These are phyloP conservation scores for Folsomia manolachei DNA, from an alignment of 2,888 invertebrate species.

Conservation along the genomic window DNA sequence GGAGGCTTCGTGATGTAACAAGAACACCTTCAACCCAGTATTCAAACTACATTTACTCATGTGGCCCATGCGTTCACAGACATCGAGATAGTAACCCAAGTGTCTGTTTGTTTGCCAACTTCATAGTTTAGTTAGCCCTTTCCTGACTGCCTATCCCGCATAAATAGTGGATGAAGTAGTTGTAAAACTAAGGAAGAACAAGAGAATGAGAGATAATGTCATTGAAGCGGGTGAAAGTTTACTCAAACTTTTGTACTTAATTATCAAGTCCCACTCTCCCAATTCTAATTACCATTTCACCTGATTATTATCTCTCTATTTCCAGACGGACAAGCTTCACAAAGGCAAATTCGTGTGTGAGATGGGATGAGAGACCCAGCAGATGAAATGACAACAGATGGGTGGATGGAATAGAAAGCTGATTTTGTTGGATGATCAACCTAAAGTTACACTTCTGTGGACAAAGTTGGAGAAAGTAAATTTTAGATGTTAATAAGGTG, in stretches of 20 bases:
- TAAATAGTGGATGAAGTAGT: too few species aligned
- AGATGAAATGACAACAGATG: constrained; percentile 2
- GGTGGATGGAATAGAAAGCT: neutral
- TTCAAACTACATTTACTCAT: too few species aligned
- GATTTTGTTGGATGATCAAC: too few species aligned
- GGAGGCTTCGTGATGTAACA: too few species aligned
- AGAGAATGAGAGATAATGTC: constrained; percentile 1
- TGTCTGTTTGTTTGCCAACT: too few species aligned
- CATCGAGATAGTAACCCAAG: too few species aligned
- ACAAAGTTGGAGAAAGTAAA: neutral
- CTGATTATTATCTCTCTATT: constrained; percentile 4
- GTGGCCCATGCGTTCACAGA: too few species aligned
- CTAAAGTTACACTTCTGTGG: neutral
- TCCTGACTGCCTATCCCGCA: too few species aligned
- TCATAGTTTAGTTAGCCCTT: too few species aligned
- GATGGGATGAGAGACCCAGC: too few species aligned
- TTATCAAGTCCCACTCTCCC: constrained; percentile 10
- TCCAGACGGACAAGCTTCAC: neutral
- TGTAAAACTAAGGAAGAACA: neutral
- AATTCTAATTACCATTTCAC: constrained; percentile 5
- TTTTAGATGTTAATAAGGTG: neutral
- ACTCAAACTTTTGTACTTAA: constrained; percentile 5
- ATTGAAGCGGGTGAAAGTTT: neutral
- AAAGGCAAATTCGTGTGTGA: neutral
- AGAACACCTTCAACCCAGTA: too few species aligned